These are phyloP conservation scores for Micrasema minimum DNA, from an alignment of 1,140 invertebrate species.

Conservation along the genomic window DNA sequence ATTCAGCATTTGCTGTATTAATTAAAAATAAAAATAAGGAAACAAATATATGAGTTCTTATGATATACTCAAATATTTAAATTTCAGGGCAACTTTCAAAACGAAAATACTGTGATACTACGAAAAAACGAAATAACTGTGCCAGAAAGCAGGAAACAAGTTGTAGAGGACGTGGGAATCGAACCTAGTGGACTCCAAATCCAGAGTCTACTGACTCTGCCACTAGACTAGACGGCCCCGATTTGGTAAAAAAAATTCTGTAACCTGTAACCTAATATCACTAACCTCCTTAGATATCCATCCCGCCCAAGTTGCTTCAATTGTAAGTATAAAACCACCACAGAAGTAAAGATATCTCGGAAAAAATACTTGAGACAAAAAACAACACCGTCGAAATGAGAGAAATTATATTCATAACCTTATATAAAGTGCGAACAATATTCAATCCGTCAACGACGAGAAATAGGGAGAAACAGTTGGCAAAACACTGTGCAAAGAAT, in stretches of 20 bases:
- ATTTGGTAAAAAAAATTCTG: too few relatives aligned
- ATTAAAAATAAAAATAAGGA: background rate
- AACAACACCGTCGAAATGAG: background rate
- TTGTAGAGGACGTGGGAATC: too few relatives aligned
- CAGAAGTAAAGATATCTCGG: too few relatives aligned
- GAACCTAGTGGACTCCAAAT: too few relatives aligned
- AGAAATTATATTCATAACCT: background rate
- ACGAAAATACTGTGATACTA: too few relatives aligned
- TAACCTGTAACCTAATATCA: too few relatives aligned
- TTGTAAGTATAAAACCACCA: background rate
- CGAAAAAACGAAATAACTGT: too few relatives aligned
- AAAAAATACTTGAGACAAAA: background rate
- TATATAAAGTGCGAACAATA: background rate
- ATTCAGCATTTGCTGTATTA: background rate
- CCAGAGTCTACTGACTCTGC: too few relatives aligned
- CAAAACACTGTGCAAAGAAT: background rate
- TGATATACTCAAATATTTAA: background rate
- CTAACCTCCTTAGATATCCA: background rate
- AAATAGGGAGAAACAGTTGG: background rate
- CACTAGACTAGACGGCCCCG: too few relatives aligned
- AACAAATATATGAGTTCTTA: background rate
- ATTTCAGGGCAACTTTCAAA: too few relatives aligned
- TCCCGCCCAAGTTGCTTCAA: too few relatives aligned
- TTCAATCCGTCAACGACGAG: background rate
- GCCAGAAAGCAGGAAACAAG: too few relatives aligned